phyloP scores from a whole-genome alignment of 2,797 vertebrate species.

The Lacerta bilineata region DNA sequence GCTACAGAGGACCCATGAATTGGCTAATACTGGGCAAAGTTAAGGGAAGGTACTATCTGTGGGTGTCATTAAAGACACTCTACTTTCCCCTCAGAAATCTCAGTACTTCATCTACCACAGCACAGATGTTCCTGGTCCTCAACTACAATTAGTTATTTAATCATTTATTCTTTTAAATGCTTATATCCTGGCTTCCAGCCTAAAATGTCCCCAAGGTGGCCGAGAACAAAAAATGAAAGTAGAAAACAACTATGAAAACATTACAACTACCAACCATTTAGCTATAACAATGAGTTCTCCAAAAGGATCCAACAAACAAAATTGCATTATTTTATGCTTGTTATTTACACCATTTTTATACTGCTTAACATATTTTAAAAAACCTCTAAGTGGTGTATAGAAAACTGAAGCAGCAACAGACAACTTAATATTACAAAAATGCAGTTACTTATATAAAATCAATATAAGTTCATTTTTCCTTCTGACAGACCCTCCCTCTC shows the following conservation, averaged over 20 bases:
- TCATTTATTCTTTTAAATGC: background rate
- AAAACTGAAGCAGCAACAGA: no score
- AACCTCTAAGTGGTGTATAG: no score
- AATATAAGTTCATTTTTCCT: no score
- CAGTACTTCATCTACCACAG: slow-evolving; percentile 45
- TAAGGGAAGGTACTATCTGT: no score
- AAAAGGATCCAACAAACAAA: slow-evolving; percentile 53
- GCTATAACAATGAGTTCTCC: slow-evolving; percentile 31
- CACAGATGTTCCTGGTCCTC: slow-evolving; percentile 7
- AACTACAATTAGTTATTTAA: background rate
- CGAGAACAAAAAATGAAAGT: background rate
- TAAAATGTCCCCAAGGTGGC: background rate
- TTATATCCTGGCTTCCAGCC: background rate
- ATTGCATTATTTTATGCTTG: background rate
- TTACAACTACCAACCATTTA: background rate
- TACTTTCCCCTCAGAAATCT: background rate
- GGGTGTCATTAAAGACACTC: background rate
- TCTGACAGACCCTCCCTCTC: no score
- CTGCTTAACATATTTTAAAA: no score
- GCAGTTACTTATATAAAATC: no score
- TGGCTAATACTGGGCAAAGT: background rate
- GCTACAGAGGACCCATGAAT: background rate
- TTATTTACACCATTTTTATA: no score
- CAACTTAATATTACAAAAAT: no score
- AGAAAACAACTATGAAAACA: slow-evolving; percentile 41